Conservation (phyloP, 2,888 invertebrate species). For the Sinelater perroti region DNA sequence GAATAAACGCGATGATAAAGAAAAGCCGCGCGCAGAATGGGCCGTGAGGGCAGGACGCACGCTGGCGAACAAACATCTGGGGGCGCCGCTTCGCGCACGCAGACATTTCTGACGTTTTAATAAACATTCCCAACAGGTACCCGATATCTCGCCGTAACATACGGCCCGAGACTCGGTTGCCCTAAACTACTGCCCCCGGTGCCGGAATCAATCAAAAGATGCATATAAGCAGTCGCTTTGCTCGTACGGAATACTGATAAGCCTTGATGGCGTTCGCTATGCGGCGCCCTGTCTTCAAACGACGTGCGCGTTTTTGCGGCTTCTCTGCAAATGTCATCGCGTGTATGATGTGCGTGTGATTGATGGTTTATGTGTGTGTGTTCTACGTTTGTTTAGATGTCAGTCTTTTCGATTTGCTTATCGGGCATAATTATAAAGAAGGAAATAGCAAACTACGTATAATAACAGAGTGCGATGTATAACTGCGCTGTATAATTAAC, state of each 20-base stretch:
- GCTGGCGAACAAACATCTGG: constrained; percentile 3
- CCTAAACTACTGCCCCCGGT: constrained; percentile 27
- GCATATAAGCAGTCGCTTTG: constrained; percentile 32
- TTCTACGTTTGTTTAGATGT: constrained; percentile 11
- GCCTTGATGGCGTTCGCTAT: constrained; percentile 8
- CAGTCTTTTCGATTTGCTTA: constrained; percentile 17
- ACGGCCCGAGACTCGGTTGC: constrained; percentile 20
- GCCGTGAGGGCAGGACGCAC: neutral
- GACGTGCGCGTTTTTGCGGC: constrained; percentile 19
- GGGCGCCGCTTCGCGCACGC: constrained; percentile 8
- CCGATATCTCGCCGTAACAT: constrained; percentile 24
- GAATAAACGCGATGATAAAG: too few species aligned
- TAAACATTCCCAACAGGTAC: constrained; percentile 35
- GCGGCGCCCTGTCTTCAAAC: constrained; percentile 10
- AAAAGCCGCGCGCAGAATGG: too few species aligned
- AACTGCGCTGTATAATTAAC: too few species aligned
- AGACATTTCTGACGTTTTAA: constrained; percentile 28
- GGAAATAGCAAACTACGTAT: too few species aligned
- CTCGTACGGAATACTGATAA: constrained; percentile 32
- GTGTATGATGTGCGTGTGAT: too few species aligned
- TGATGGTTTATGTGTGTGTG: constrained; percentile 19
- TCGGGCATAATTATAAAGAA: too few species aligned
- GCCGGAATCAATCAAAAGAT: constrained; percentile 35
- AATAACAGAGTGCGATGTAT: too few species aligned
- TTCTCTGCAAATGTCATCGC: constrained; percentile 14